These are phyloP conservation scores for Florisuga fusca DNA, from an alignment of 2,797 vertebrate species.

Conservation along the genomic window DNA sequence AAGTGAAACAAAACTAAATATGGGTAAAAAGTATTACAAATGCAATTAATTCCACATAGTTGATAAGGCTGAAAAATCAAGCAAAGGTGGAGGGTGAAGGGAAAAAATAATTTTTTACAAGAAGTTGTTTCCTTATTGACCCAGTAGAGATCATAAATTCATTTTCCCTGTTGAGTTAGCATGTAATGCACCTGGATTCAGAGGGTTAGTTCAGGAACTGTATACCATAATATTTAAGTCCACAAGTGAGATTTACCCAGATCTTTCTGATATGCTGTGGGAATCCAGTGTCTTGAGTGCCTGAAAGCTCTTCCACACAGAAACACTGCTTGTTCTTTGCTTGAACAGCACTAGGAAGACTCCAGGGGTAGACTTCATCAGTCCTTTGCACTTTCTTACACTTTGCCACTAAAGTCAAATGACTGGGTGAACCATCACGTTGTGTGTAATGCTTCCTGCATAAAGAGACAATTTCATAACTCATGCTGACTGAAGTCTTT, in stretches of 20 bases:
- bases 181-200: not conserved
- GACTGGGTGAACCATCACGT: not conserved
- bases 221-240: not conserved
- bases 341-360: not conserved
- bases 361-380: not conserved
- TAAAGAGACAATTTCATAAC: not conserved
- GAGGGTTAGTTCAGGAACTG: not conserved
- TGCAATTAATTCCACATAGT: not conserved
- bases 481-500: not conserved
- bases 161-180: not conserved
- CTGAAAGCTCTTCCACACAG: not conserved
- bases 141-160: not conserved
- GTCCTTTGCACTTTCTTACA: not conserved
- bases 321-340: not conserved
- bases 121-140: not conserved
- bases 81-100: not conserved
- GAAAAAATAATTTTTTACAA: not conserved
- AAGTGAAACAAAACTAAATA: constrained; percentile 21
- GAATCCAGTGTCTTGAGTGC: not conserved
- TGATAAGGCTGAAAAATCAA: not conserved
- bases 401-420: not conserved
- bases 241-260: not conserved
- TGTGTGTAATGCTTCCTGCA: not conserved
- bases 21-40: not conserved
- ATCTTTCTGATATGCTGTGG: not conserved